phyloP scores from a whole-genome alignment of 2,113 vertebrate species.

The Stictonetta naevosa region DNA sequence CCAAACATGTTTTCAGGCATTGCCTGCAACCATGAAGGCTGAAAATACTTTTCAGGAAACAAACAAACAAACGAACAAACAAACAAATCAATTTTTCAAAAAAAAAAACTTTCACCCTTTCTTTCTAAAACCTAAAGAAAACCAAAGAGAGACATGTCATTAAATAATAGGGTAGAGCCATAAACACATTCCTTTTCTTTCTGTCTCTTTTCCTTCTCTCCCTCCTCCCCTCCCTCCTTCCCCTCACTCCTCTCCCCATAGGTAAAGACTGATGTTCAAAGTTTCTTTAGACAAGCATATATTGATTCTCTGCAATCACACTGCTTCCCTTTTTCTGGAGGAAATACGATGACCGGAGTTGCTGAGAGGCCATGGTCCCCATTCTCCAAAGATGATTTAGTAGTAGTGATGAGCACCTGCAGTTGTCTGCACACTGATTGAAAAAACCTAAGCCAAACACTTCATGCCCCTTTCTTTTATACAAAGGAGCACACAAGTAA shows the following conservation, averaged over 20 bases:
- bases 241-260: neutral
- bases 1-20: neutral
- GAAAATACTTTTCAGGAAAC: neutral
- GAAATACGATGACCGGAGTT: neutral
- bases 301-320: neutral
- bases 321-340: neutral
- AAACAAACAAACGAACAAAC: neutral
- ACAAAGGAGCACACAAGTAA: neutral
- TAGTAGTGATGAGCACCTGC: neutral
- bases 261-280: neutral
- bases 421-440: neutral
- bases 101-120: too few species aligned
- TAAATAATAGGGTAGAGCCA: accelerated
- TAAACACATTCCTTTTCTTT: neutral
- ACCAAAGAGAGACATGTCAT: neutral
- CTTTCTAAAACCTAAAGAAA: neutral
- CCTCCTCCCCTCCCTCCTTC: too few species aligned
- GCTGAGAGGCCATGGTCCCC: neutral
- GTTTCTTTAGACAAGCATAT: neutral
- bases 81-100: too few species aligned
- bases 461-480: neutral
- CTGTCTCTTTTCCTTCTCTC: neutral
- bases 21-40: neutral
- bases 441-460: neutral
- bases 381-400: neutral